Conservation (phyloP, 2,797 vertebrate species). For the Gymnodraco acuticeps region DNA sequence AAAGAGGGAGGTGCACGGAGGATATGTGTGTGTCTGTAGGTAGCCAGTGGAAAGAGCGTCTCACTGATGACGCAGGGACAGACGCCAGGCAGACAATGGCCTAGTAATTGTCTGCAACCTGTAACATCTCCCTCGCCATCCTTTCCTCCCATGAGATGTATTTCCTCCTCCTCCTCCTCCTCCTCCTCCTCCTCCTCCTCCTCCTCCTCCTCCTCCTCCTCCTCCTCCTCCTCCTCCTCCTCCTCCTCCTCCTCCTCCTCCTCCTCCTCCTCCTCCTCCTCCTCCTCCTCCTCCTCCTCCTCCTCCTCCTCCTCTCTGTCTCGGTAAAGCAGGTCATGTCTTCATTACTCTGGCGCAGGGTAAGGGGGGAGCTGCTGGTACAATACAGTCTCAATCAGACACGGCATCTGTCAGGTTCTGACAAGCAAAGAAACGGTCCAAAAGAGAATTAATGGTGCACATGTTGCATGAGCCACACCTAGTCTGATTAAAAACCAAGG, state of each 20-base stretch:
- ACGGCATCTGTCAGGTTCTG: background rate
- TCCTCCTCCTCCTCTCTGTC: slow-evolving; percentile 27
- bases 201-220: too few species aligned
- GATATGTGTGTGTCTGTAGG: slow-evolving; percentile 37
- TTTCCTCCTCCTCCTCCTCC: slow-evolving; percentile 29
- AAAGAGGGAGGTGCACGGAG: slow-evolving; percentile 4
- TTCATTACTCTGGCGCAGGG: slow-evolving; percentile 20
- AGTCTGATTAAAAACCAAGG: background rate
- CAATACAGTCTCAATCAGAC: slow-evolving; percentile 14
- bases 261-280: slow-evolving; percentile 30
- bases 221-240: slow-evolving; percentile 22
- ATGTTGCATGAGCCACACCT: background rate
- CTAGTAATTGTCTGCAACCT: slow-evolving; percentile 78
- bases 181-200: slow-evolving; percentile 23
- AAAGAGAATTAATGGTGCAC: background rate
- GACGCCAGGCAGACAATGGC: slow-evolving; percentile 84
- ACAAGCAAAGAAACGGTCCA: background rate
- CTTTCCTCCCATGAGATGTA: slow-evolving; percentile 31
- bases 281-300: slow-evolving; percentile 26
- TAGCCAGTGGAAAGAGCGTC: slow-evolving; percentile 73
- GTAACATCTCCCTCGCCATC: slow-evolving; percentile 32
- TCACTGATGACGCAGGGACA: slow-evolving; percentile 74
- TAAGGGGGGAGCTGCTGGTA: slow-evolving; percentile 7
- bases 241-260: slow-evolving; percentile 12
- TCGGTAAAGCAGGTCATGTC: slow-evolving; percentile 67